A percentile compares a stretch with the other conserved stretches of the same genome.
Conservation (phyloP, 2,888 invertebrate genomes). For the Conus canariensis region DNA sequence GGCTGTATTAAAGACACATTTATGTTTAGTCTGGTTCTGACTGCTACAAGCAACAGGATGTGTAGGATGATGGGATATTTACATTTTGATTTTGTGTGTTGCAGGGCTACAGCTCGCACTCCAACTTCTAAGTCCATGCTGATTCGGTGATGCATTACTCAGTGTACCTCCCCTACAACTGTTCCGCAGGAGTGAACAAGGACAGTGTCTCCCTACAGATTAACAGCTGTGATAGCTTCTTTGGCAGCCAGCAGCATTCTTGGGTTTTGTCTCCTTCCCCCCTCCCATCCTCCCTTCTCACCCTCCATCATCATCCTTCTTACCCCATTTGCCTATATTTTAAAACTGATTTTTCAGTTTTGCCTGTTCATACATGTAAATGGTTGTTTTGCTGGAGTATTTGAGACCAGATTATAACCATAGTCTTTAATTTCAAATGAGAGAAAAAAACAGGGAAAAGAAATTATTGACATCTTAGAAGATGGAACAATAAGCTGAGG, state of each 20-base stretch:
- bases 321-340: background rate
- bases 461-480: too few relatives aligned
- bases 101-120: slow-evolving; percentile 60
- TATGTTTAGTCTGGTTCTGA: background rate
- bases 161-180: background rate
- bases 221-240: slow-evolving; percentile 44
- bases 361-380: too few relatives aligned
- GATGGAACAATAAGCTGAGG: too few relatives aligned
- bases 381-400: too few relatives aligned
- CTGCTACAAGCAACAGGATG: background rate
- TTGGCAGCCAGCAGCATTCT: slow-evolving; percentile 37
- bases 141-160: slow-evolving; percentile 60
- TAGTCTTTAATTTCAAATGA: too few relatives aligned
- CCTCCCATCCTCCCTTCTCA: too few relatives aligned
- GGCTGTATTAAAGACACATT: background rate
- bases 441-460: too few relatives aligned
- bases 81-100: slow-evolving; percentile 1
- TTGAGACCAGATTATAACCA: too few relatives aligned
- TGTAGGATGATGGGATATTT: background rate
- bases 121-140: slow-evolving; percentile 69
- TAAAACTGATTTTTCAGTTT: too few relatives aligned
- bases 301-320: background rate
- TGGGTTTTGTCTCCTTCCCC: background rate
- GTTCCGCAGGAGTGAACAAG: background rate
- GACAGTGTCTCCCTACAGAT: slow-evolving; percentile 8